phyloP scores from a whole-genome alignment of 2,888 invertebrate species.

The Spilarctia lutea region DNA sequence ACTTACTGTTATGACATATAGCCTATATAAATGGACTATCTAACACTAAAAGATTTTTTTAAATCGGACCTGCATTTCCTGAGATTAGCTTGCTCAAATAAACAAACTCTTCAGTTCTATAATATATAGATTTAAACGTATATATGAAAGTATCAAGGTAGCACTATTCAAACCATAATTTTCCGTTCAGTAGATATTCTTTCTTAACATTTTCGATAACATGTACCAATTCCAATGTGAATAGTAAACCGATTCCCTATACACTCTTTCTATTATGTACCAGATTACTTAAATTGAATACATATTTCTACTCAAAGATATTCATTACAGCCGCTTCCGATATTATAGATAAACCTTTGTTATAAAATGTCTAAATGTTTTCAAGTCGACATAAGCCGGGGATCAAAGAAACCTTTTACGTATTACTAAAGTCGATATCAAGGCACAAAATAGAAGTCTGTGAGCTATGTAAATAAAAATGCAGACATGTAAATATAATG shows the following conservation, averaged over 20 bases:
- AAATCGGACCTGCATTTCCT: too few species aligned
- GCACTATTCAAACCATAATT: background rate
- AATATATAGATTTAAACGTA: too few species aligned
- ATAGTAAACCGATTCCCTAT: background rate
- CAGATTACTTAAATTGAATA: background rate
- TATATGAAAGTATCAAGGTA: too few species aligned
- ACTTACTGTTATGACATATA: too few species aligned
- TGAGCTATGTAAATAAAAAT: background rate
- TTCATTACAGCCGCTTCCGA: background rate
- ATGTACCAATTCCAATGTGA: background rate
- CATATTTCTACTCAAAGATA: background rate
- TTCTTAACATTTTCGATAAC: too few species aligned
- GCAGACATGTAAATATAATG: background rate
- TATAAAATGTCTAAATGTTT: slow-evolving; percentile 2
- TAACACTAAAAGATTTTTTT: too few species aligned
- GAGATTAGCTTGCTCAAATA: too few species aligned
- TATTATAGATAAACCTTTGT: background rate
- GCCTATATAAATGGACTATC: too few species aligned
- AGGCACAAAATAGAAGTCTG: background rate
- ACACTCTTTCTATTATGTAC: background rate
- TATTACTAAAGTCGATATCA: slow-evolving; percentile 6
- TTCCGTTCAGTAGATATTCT: background rate
- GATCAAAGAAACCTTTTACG: slow-evolving; percentile 18
- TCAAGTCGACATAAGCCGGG: slow-evolving; percentile 4
- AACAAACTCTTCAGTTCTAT: too few species aligned